phyloP scores from a whole-genome alignment of 1,140 invertebrate genomes.

The Rhopalosiphum padi region DNA sequence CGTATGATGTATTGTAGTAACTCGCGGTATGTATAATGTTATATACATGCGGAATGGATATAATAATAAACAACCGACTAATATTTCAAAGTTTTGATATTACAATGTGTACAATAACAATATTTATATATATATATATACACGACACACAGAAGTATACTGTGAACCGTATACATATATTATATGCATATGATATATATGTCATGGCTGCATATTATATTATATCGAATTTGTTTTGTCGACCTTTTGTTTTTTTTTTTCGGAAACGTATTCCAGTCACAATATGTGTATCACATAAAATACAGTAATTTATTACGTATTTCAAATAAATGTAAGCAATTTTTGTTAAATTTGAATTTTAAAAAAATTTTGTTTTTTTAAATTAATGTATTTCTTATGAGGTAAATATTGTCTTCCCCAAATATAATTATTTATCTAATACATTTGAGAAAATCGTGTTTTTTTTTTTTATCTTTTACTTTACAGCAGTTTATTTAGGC shows the following conservation, averaged over 20 bases:
- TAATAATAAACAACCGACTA: conserved; percentile 7
- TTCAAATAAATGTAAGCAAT: background rate
- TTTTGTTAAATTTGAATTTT: background rate
- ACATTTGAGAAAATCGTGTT: background rate
- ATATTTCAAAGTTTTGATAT: conserved; percentile 14
- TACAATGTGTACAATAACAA: background rate
- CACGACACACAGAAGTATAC: background rate
- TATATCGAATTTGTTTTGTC: background rate
- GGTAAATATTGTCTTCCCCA: background rate
- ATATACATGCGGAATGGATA: background rate
- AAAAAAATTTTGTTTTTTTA: background rate
- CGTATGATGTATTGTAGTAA: background rate
- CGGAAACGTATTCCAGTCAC: background rate
- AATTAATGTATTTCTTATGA: background rate
- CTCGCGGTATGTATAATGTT: background rate
- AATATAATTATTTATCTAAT: background rate
- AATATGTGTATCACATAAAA: background rate
- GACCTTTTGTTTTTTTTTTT: background rate
- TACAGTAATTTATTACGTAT: background rate
- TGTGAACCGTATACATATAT: background rate
- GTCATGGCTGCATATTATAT: background rate
- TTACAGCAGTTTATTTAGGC: too few relatives aligned
- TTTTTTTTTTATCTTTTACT: background rate
- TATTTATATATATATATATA: background rate
- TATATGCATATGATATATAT: background rate